Percentiles rank a stretch among this genome's conserved stretches.
phyloP scores from a whole-genome alignment of 2,888 invertebrate genomes.

The Polydrusus tereticollis region DNA sequence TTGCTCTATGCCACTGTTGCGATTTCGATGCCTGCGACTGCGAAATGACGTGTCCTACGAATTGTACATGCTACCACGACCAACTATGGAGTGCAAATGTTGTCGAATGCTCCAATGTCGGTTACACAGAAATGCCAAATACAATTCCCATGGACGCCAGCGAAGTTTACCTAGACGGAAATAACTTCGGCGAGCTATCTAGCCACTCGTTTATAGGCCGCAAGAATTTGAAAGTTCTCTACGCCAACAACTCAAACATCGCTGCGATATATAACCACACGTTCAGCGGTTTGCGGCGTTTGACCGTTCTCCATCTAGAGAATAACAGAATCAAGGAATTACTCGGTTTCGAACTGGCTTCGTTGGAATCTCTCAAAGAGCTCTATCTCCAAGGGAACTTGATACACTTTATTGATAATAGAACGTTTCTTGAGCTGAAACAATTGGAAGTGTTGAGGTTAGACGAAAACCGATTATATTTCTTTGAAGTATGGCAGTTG shows the following conservation, averaged over 20 bases:
- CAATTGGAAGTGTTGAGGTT: slow-evolving; percentile 87
- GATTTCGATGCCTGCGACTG: slow-evolving; percentile 98
- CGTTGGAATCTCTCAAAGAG: slow-evolving; percentile 85
- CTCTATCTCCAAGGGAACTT: slow-evolving; percentile 89
- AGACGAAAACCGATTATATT: slow-evolving; percentile 85
- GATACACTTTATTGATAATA: slow-evolving; percentile 85
- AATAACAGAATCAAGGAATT: slow-evolving; percentile 86
- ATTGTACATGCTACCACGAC: slow-evolving; percentile 96
- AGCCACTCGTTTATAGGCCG: slow-evolving; percentile 93
- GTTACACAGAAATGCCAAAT: slow-evolving; percentile 86
- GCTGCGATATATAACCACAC: slow-evolving; percentile 89
- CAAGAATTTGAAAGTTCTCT: slow-evolving; percentile 88
- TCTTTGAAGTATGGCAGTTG: slow-evolving; percentile 90
- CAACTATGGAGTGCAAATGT: slow-evolving; percentile 94
- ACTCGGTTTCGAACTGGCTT: slow-evolving; percentile 85
- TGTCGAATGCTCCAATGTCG: slow-evolving; percentile 88
- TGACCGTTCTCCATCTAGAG: slow-evolving; percentile 87
- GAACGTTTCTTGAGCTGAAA: slow-evolving; percentile 84
- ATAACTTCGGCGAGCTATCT: slow-evolving; percentile 87
- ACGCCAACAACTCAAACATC: slow-evolving; percentile 90
- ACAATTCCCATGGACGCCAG: slow-evolving; percentile 96
- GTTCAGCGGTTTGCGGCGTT: slow-evolving; percentile 86
- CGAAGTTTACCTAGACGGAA: slow-evolving; percentile 93
- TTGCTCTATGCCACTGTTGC: slow-evolving; percentile 95
- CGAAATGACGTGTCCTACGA: slow-evolving; percentile 95